Conservation (phyloP, 2,888 invertebrate species). For the Drosophila neutralis region DNA sequence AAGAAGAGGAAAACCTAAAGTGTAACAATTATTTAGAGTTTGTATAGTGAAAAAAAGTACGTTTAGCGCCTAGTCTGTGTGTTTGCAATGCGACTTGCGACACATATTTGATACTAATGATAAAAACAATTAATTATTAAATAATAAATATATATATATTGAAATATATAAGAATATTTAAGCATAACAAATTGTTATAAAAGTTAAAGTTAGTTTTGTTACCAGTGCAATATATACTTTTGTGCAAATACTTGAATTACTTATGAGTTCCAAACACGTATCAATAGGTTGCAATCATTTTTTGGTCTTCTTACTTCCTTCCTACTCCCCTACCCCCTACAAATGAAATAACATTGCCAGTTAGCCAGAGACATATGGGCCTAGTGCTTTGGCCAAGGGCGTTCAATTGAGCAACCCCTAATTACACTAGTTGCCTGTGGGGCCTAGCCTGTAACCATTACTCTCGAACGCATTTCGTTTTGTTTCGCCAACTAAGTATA, state of each 20-base stretch:
- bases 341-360: slow-evolving; percentile 27
- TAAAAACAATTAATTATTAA: slow-evolving; percentile 72
- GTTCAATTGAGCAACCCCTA: slow-evolving; percentile 9
- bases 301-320: slow-evolving; percentile 1
- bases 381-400: slow-evolving; percentile 19
- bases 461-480: slow-evolving; percentile 7
- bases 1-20: slow-evolving; percentile 39
- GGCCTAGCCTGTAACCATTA: slow-evolving; percentile 29
- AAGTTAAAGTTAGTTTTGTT: slow-evolving; percentile 78
- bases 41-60: slow-evolving; percentile 72
- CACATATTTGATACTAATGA: slow-evolving; percentile 76
- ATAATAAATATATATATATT: slow-evolving; percentile 58
- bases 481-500: not conserved
- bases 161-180: slow-evolving; percentile 61
- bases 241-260: slow-evolving; percentile 49
- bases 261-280: slow-evolving; percentile 48
- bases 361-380: slow-evolving; percentile 25
- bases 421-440: slow-evolving; percentile 19
- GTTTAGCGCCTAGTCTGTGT: slow-evolving; percentile 75
- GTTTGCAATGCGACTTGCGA: slow-evolving; percentile 51
- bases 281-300: slow-evolving; percentile 24
- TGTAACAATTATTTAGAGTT: slow-evolving; percentile 77
- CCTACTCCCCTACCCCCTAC: not conserved
- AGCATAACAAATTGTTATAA: slow-evolving; percentile 78
- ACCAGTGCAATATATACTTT: slow-evolving; percentile 70